phyloP scores from a whole-genome alignment of 2,888 invertebrate species.

The Hypsopygia costalis region DNA sequence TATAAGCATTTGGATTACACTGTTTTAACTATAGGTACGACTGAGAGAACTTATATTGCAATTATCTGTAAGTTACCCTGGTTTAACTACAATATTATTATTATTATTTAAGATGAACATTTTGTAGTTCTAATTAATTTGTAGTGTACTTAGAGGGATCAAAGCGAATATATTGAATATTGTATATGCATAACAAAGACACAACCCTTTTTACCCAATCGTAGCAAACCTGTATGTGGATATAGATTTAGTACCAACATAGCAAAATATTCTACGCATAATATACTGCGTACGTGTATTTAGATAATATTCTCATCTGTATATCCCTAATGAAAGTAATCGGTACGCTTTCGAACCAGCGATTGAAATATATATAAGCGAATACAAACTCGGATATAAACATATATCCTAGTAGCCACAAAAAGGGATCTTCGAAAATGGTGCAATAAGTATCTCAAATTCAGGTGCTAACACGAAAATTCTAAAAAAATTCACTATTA shows the following conservation, averaged over 20 bases:
- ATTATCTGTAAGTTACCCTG: slow-evolving; percentile 55
- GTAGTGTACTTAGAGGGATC: slow-evolving; percentile 39
- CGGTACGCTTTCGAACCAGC: slow-evolving; percentile 25
- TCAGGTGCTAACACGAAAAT: slow-evolving; percentile 64
- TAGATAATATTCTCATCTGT: slow-evolving; percentile 25
- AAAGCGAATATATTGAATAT: slow-evolving; percentile 53
- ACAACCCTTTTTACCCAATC: slow-evolving; percentile 75
- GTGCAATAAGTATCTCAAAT: slow-evolving; percentile 61
- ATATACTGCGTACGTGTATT: slow-evolving; percentile 17
- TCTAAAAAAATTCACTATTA: slow-evolving; percentile 60
- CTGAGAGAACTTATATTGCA: slow-evolving; percentile 35
- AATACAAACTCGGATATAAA: background rate
- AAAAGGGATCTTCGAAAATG: slow-evolving; percentile 48
- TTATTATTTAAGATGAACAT: slow-evolving; percentile 30
- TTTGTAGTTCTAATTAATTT: slow-evolving; percentile 32
- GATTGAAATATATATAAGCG: slow-evolving; percentile 19
- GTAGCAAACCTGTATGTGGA: slow-evolving; percentile 56
- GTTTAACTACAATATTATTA: slow-evolving; percentile 44
- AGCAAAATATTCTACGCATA: slow-evolving; percentile 39
- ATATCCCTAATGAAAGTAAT: slow-evolving; percentile 25
- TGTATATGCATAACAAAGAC: slow-evolving; percentile 72
- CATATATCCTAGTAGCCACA: slow-evolving; percentile 33
- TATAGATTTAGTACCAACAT: slow-evolving; percentile 39
- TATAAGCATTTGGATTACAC: slow-evolving; percentile 33
- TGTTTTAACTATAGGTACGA: slow-evolving; percentile 34